A percentile compares a stretch with the other conserved stretches of the same genome.
These are phyloP conservation scores for Agrotis clavis DNA, from an alignment of 2,888 invertebrate species.

Conservation along the genomic window DNA sequence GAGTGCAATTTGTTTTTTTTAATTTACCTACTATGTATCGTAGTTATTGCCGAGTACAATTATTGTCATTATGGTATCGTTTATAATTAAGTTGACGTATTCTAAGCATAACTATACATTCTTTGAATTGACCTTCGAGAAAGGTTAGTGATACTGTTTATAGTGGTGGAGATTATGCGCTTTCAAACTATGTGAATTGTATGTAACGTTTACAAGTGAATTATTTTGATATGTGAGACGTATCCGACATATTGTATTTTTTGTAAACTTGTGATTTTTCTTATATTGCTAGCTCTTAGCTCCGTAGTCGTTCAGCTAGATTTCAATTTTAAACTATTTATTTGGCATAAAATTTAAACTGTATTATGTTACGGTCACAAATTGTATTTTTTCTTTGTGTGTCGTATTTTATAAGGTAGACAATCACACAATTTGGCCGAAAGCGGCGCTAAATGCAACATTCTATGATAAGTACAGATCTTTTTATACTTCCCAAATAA, in stretches of 20 bases:
- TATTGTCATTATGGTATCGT: conserved; percentile 82
- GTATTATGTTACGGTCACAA: conserved; percentile 83
- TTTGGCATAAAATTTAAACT: conserved; percentile 76
- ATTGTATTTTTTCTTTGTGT: conserved; percentile 65
- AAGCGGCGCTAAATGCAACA: conserved; percentile 59
- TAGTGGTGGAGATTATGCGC: conserved; percentile 84
- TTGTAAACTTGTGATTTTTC: conserved; percentile 87
- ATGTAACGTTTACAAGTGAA: conserved; percentile 80
- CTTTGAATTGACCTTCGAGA: conserved; percentile 90
- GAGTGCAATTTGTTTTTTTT: conserved; percentile 83
- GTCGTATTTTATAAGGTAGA: conserved; percentile 56
- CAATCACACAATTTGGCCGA: conserved; percentile 39
- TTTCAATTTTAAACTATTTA: conserved; percentile 83
- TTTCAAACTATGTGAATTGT: conserved; percentile 80
- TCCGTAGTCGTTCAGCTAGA: conserved; percentile 89
- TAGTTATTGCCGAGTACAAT: conserved; percentile 87
- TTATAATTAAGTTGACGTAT: conserved; percentile 85
- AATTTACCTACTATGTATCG: conserved; percentile 77
- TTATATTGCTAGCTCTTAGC: conserved; percentile 87
- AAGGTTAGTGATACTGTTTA: conserved; percentile 91
- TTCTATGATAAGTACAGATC: conserved; percentile 59
- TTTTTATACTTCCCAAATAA: conserved; percentile 52
- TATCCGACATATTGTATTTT: conserved; percentile 77
- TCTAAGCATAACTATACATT: conserved; percentile 90
- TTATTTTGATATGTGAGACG: conserved; percentile 82